Evolutionary conservation across 1,140 invertebrate species (phyloP).

Genomic region (Diplogasteroides magnus): DNA sequence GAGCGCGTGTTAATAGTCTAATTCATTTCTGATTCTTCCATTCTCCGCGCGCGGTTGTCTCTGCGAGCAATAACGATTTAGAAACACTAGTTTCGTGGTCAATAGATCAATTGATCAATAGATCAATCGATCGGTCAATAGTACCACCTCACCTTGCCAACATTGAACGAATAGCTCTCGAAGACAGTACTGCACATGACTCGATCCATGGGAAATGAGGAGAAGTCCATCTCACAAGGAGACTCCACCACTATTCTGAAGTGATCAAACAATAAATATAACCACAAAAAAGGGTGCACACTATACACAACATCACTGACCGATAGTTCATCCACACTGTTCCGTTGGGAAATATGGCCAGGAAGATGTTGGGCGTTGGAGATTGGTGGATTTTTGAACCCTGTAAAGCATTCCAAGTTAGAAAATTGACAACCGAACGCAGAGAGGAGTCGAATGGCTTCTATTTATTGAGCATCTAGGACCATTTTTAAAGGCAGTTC

Average conservation of each 20-base stretch:
- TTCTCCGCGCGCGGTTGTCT: too few species aligned
- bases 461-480: too few species aligned
- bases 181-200: slow-evolving; percentile 53
- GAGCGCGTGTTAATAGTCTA: too few species aligned
- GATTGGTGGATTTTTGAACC: slow-evolving; percentile 47
- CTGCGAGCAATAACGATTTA: too few species aligned
- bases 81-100: too few species aligned
- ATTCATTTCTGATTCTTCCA: too few species aligned
- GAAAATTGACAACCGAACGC: too few species aligned
- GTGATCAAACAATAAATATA: slow-evolving; percentile 5
- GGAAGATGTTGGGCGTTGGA: slow-evolving; percentile 54
- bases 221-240: slow-evolving; percentile 53
- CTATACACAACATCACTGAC: too few species aligned
- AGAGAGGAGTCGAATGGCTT: too few species aligned
- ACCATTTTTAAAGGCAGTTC: too few species aligned
- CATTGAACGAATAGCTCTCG: slow-evolving; percentile 53
- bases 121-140: too few species aligned
- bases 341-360: slow-evolving; percentile 54
- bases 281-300: neutral
- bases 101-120: too few species aligned
- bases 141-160: slow-evolving; percentile 53
- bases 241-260: slow-evolving; percentile 49
- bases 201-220: slow-evolving; percentile 48
- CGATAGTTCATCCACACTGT: slow-evolving; percentile 51
- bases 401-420: slow-evolving; percentile 1